These are phyloP conservation scores for Tricholaema leucomelas DNA, from an alignment of 2,113 vertebrate genomes.

Conservation along the genomic window DNA sequence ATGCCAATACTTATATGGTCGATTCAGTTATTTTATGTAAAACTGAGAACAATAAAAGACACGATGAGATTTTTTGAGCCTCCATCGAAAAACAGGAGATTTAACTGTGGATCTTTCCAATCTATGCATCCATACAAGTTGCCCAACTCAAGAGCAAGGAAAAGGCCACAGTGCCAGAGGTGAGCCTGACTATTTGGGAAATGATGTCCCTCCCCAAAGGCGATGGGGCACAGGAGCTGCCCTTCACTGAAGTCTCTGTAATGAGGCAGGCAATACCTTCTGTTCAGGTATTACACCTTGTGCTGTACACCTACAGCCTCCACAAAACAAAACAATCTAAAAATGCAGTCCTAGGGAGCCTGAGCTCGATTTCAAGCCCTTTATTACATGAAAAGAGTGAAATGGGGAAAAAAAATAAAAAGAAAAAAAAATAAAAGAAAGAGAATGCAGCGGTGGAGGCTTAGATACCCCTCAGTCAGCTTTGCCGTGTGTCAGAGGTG, in stretches of 20 bases:
- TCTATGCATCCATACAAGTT: neutral
- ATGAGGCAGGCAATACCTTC: neutral
- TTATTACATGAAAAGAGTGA: neutral
- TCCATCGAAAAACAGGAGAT: neutral
- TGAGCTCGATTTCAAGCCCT: neutral
- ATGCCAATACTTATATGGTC: neutral
- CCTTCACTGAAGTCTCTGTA: neutral
- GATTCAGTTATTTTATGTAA: neutral
- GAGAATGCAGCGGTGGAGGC: neutral
- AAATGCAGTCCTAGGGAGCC: neutral
- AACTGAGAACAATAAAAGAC: neutral
- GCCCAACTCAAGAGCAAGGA: neutral
- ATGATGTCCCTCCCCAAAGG: fast-evolving
- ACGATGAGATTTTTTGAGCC: neutral
- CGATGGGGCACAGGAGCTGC: neutral
- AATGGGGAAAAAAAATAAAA: neutral
- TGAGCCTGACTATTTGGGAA: neutral
- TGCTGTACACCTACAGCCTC: neutral
- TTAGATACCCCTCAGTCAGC: neutral
- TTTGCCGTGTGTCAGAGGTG: neutral
- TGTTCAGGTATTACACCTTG: neutral
- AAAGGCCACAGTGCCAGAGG: neutral
- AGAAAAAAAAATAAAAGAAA: fast-evolving
- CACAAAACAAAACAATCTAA: neutral
- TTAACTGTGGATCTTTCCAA: neutral